These are phyloP conservation scores for Bombus superbus DNA, from an alignment of 1,140 invertebrate genomes.

Conservation along the genomic window DNA sequence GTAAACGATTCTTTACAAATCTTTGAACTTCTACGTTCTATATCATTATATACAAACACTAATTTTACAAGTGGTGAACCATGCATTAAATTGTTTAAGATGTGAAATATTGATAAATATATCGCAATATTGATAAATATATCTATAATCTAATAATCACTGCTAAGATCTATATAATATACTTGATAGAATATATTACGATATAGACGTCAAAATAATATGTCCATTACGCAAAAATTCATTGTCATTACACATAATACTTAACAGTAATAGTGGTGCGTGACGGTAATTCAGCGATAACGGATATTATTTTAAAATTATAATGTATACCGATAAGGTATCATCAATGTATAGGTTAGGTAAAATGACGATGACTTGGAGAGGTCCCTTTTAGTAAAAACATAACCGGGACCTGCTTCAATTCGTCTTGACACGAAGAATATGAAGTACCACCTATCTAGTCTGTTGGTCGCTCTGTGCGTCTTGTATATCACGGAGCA, in stretches of 20 bases:
- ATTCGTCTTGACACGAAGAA: accelerated
- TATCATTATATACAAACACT: no score
- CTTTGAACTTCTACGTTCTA: no score
- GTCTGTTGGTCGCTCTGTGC: not conserved
- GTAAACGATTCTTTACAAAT: no score
- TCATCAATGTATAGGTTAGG: no score
- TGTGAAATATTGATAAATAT: no score
- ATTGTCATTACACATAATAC: accelerated
- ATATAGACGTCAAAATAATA: accelerated
- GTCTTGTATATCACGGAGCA: not conserved
- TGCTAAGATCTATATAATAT: accelerated
- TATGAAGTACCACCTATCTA: not conserved
- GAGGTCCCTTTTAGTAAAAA: not conserved
- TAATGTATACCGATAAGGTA: not conserved
- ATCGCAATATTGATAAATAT: no score
- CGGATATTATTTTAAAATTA: accelerated
- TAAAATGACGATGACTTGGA: not conserved
- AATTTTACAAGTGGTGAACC: no score
- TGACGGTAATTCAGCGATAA: accelerated
- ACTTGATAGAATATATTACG: accelerated
- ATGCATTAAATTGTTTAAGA: no score
- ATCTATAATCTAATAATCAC: no score
- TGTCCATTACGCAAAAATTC: accelerated
- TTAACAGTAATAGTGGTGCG: accelerated
- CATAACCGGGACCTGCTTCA: accelerated